phyloP scores from a whole-genome alignment of 1,140 invertebrate genomes.

The Ceratina calcarata region DNA sequence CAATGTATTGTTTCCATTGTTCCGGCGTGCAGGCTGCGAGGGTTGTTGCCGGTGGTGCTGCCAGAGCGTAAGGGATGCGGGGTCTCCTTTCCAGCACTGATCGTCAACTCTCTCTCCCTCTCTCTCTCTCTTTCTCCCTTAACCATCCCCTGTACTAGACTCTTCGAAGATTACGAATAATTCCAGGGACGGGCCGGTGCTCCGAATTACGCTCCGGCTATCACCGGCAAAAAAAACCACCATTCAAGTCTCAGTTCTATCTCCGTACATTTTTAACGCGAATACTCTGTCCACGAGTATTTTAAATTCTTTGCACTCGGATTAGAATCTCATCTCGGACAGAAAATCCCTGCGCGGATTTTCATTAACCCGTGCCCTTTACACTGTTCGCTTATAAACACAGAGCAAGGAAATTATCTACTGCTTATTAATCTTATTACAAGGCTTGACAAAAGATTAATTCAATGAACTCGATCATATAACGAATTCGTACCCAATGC shows the following conservation, averaged over 20 bases:
- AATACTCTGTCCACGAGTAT: neutral
- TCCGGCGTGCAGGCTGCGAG: slow-evolving; percentile 50
- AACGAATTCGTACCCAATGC: no score
- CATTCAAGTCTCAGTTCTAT: neutral
- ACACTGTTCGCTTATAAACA: no score
- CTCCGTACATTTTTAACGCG: neutral
- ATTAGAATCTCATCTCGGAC: neutral
- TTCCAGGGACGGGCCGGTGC: slow-evolving; percentile 34
- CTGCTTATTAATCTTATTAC: no score
- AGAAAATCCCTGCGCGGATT: no score
- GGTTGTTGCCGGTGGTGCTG: slow-evolving; percentile 45
- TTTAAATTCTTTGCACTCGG: neutral
- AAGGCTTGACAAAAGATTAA: no score
- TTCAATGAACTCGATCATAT: no score
- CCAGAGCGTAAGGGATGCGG: slow-evolving; percentile 18
- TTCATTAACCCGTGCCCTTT: no score
- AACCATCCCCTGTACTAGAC: neutral
- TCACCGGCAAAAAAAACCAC: neutral
- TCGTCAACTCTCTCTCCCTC: slow-evolving; percentile 36
- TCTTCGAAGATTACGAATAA: slow-evolving; percentile 50
- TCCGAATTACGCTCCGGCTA: slow-evolving; percentile 8
- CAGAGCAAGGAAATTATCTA: no score
- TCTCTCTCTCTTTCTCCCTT: neutral
- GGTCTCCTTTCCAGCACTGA: slow-evolving; percentile 29
- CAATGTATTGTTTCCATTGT: slow-evolving; percentile 77